Conservation (phyloP, 35 echinoderm and acorn worm species). For the Anneissia japonica region DNA sequence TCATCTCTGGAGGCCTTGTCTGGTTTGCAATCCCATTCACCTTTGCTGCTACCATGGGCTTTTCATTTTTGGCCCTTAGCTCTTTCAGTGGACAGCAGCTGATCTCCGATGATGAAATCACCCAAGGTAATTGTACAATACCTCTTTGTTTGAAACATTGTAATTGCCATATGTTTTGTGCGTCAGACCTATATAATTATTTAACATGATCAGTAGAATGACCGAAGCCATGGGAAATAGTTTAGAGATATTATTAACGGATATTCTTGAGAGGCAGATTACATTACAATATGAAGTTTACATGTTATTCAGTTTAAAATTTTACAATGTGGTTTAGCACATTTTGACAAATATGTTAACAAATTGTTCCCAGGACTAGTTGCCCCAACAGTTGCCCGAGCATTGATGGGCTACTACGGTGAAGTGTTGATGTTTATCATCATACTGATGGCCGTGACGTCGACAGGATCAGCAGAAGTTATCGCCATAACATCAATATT, state of each 20-base stretch:
- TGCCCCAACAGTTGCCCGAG: slow-evolving; percentile 63
- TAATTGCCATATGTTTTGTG: background rate
- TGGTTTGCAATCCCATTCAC: slow-evolving; percentile 97
- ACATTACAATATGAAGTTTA: too few relatives aligned
- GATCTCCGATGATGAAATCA: slow-evolving; percentile 40
- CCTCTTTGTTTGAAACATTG: background rate
- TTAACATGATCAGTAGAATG: too few relatives aligned
- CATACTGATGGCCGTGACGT: slow-evolving; percentile 89
- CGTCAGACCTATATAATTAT: too few relatives aligned
- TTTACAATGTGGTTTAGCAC: too few relatives aligned
- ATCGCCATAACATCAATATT: slow-evolving; percentile 94
- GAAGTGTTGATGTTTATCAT: slow-evolving; percentile 70
- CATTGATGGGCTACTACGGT: slow-evolving; percentile 58
- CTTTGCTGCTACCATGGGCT: slow-evolving; percentile 90
- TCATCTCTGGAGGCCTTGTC: slow-evolving; percentile 72
- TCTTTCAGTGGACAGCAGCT: slow-evolving; percentile 55
- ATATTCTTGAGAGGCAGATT: too few relatives aligned
- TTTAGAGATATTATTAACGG: too few relatives aligned
- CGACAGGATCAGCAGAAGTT: slow-evolving; percentile 90
- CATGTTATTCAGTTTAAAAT: too few relatives aligned
- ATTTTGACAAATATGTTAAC: background rate
- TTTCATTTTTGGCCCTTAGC: slow-evolving; percentile 70
- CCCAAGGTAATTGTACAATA: slow-evolving; percentile 46
- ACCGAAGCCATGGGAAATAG: too few relatives aligned
- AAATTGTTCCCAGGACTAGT: slow-evolving; percentile 59